Conservation (phyloP, 2,888 invertebrate genomes). For the Frankliniella fusca region DNA sequence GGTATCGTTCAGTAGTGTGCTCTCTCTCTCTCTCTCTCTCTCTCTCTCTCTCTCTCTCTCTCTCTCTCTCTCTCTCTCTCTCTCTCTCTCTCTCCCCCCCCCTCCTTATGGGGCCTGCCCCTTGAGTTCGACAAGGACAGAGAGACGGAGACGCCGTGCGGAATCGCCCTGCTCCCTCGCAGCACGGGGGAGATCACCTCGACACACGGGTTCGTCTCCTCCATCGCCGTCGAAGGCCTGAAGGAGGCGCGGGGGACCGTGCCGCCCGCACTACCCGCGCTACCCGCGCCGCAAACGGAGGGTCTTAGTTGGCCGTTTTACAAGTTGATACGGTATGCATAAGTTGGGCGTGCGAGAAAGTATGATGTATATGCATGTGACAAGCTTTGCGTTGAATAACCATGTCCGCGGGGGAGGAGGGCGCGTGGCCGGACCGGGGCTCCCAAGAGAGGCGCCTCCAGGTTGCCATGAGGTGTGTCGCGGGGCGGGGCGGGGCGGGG, state of each 20-base stretch:
- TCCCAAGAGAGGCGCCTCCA: background rate
- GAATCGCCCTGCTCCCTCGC: background rate
- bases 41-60: background rate
- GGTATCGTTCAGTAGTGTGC: too few relatives aligned
- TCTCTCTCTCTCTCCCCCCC: background rate
- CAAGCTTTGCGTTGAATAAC: background rate
- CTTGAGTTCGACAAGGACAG: too few relatives aligned
- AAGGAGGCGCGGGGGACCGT: background rate
- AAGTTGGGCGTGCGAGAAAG: too few relatives aligned
- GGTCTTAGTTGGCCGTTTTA: too few relatives aligned
- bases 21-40: constrained; percentile 11
- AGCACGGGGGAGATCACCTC: background rate
- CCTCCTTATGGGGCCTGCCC: background rate
- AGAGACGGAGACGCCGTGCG: too few relatives aligned
- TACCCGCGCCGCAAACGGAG: background rate
- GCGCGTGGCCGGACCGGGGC: background rate
- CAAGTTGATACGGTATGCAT: too few relatives aligned
- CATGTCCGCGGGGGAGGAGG: background rate
- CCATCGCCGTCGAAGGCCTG: background rate
- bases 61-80: background rate
- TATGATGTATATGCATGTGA: too few relatives aligned
- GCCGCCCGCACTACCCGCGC: background rate
- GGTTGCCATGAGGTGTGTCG: background rate
- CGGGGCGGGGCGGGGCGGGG: background rate
- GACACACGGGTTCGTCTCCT: background rate